Evolutionary conservation across 2,888 invertebrate species (phyloP).

Genomic region (Cantharis rufa): DNA sequence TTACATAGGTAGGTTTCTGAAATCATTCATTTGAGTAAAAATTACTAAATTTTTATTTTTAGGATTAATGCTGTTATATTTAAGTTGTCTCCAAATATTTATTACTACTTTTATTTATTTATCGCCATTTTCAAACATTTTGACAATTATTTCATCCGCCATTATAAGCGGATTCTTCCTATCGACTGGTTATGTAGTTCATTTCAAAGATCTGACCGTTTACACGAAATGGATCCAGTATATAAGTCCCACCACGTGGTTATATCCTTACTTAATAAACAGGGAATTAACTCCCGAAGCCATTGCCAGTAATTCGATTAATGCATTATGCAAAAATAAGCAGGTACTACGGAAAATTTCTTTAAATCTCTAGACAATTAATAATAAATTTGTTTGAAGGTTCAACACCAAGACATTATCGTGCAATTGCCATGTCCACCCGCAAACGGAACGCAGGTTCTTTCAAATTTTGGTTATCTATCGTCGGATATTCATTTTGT

Average conservation of each 20-base stretch:
- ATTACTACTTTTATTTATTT: conserved; percentile 70
- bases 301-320: conserved; percentile 60
- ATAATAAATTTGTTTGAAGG: conserved; percentile 55
- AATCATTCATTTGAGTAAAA: background rate
- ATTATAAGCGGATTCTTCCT: conserved; percentile 65
- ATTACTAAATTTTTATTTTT: conserved; percentile 27
- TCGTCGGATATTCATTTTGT: conserved; percentile 60
- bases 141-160: conserved; percentile 64
- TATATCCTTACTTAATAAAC: conserved; percentile 67
- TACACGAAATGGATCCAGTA: conserved; percentile 70
- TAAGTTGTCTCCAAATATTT: conserved; percentile 70
- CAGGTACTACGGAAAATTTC: conserved; percentile 61
- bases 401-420: conserved; percentile 85
- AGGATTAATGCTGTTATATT: conserved; percentile 75
- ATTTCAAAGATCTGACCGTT: conserved; percentile 68
- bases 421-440: conserved; percentile 81
- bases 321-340: conserved; percentile 69
- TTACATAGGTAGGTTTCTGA: conserved; percentile 64
- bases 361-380: background rate
- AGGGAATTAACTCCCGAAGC: conserved; percentile 70
- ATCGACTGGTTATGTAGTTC: conserved; percentile 71
- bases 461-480: conserved; percentile 60
- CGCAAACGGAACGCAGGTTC: conserved; percentile 75
- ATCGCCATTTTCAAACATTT: conserved; percentile 67
- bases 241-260: conserved; percentile 75